Conservation (phyloP, 2,113 vertebrate genomes). For the Hemiprocne comata region DNA sequence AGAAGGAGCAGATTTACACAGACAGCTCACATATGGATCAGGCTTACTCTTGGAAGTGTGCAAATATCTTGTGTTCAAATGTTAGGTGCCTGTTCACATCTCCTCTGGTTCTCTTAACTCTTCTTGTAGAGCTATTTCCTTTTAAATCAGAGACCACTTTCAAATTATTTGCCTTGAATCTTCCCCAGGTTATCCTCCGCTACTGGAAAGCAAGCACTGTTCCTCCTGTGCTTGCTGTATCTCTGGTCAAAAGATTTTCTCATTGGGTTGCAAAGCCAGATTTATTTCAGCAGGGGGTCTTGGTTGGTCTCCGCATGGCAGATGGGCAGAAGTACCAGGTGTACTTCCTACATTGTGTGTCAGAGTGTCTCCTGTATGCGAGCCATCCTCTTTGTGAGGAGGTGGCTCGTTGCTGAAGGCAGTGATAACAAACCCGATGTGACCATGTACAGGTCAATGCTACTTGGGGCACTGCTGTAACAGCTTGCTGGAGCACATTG, state of each 20-base stretch:
- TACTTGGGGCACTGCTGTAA: background rate
- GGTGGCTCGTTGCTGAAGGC: background rate
- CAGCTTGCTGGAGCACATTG: background rate
- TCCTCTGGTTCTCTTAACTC: background rate
- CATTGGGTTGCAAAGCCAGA: fast-evolving
- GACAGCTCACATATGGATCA: background rate
- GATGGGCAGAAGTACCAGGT: background rate
- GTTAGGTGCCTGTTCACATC: background rate
- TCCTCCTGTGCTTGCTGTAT: background rate
- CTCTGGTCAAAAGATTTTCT: background rate
- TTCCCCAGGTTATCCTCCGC: background rate
- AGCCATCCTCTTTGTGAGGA: background rate
- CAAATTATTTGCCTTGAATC: background rate
- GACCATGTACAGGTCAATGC: background rate
- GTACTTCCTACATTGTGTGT: fast-evolving
- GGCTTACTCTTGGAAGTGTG: background rate
- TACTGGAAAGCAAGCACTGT: background rate
- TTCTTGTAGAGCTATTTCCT: background rate
- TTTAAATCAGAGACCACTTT: background rate
- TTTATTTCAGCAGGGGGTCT: background rate
- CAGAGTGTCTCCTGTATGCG: background rate
- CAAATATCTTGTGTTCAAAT: background rate
- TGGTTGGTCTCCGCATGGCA: background rate
- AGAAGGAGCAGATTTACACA: background rate
- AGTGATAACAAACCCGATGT: background rate